These are phyloP conservation scores for Megastigmus dorsalis DNA, from an alignment of 2,888 invertebrate species.

Conservation along the genomic window DNA sequence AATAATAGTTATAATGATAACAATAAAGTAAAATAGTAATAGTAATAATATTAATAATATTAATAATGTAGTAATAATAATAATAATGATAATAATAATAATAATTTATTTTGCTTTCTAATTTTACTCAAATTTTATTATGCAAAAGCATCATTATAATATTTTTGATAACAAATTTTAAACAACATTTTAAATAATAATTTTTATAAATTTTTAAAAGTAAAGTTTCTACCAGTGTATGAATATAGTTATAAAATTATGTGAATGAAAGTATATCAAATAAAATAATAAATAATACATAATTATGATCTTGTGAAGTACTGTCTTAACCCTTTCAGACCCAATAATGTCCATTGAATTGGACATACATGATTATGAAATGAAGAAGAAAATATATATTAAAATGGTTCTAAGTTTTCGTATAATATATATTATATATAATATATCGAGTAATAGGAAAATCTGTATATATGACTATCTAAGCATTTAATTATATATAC, in stretches of 20 bases:
- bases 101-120: conserved; percentile 25
- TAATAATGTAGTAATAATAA: conserved; percentile 13
- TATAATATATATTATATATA: no score
- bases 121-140: conserved; percentile 25
- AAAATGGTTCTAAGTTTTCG: no score
- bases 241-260: conserved; percentile 31
- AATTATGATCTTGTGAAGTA: conserved; percentile 49
- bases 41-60: neutral
- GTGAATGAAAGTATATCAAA: conserved; percentile 42
- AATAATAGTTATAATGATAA: neutral
- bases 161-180: conserved; percentile 39
- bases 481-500: no score
- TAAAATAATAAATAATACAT: conserved; percentile 51
- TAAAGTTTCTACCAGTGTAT: conserved; percentile 43
- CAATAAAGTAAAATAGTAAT: neutral
- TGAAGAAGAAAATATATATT: no score
- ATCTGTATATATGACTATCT: no score
- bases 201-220: conserved; percentile 24
- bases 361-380: no score
- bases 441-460: no score
- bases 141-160: conserved; percentile 31
- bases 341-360: no score
- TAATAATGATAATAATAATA: conserved; percentile 16
- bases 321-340: no score
- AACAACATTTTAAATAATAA: conserved; percentile 15